phyloP scores from a whole-genome alignment of 2,888 invertebrate species.

The Antheraea yamamai region DNA sequence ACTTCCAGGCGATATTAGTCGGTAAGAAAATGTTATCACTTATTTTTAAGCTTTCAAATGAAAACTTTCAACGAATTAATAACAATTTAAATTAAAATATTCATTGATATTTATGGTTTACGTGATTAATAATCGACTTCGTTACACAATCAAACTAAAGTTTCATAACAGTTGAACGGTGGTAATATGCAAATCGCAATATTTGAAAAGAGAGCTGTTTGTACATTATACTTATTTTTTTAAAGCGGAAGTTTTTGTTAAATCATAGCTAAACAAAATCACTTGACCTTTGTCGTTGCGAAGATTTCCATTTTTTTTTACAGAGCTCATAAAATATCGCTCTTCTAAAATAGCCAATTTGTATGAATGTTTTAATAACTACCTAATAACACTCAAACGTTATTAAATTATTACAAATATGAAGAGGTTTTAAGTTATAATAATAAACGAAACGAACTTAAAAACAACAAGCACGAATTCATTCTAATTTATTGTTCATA shows the following conservation, averaged over 20 bases:
- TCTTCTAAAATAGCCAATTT: constrained; percentile 6
- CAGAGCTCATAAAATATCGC: constrained; percentile 8
- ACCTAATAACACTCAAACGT: background rate
- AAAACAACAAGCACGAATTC: background rate
- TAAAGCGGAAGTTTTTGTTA: background rate
- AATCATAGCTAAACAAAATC: background rate
- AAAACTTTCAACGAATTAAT: background rate
- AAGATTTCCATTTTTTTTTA: background rate
- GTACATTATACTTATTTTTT: background rate
- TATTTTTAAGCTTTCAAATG: background rate
- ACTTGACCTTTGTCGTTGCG: constrained; percentile 4
- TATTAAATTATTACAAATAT: constrained; percentile 1
- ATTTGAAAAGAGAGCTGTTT: background rate
- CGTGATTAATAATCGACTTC: background rate
- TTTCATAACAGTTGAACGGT: background rate
- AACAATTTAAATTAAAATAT: background rate
- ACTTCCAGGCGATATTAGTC: background rate
- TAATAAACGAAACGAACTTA: constrained; percentile 3
- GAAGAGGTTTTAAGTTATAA: background rate
- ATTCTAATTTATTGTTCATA: background rate
- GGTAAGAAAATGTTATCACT: background rate
- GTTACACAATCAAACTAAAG: background rate
- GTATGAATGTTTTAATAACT: constrained; percentile 2
- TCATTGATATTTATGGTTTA: background rate
- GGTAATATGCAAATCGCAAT: background rate